Evolutionary conservation across 2,797 vertebrate species (phyloP).

Genomic region (Masticophis lateralis): DNA sequence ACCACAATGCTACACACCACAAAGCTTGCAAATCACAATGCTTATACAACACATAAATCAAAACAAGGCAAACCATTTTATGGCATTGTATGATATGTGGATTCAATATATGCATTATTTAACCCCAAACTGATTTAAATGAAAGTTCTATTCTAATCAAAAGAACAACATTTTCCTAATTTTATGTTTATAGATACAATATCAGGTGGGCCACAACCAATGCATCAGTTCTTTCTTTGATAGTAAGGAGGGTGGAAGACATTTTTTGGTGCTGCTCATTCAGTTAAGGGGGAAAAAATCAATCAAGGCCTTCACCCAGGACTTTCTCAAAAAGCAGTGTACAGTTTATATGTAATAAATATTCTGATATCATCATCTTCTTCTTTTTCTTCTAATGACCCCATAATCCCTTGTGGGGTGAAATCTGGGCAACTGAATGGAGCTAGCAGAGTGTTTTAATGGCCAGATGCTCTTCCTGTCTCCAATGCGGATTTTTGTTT

Average conservation of each 20-base stretch:
- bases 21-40: neutral
- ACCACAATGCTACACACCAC: neutral
- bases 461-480: no score
- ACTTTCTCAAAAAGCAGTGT: neutral
- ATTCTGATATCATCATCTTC: neutral
- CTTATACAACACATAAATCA: neutral
- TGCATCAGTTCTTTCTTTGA: neutral
- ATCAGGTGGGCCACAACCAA: neutral
- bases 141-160: neutral
- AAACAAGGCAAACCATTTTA: neutral
- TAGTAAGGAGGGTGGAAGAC: neutral
- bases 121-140: neutral
- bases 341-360: neutral
- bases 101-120: neutral
- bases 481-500: no score
- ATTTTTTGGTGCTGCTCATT: neutral
- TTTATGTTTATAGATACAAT: neutral
- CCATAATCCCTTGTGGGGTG: no score
- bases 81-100: neutral
- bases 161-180: neutral
- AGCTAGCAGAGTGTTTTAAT: no score
- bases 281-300: neutral
- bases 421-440: no score
- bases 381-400: no score
- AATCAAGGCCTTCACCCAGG: neutral